Percentiles rank a stretch among this genome's conserved stretches.
These are phyloP conservation scores for Antechinus flavipes DNA, from an alignment of 2,113 vertebrate genomes.

Conservation along the genomic window DNA sequence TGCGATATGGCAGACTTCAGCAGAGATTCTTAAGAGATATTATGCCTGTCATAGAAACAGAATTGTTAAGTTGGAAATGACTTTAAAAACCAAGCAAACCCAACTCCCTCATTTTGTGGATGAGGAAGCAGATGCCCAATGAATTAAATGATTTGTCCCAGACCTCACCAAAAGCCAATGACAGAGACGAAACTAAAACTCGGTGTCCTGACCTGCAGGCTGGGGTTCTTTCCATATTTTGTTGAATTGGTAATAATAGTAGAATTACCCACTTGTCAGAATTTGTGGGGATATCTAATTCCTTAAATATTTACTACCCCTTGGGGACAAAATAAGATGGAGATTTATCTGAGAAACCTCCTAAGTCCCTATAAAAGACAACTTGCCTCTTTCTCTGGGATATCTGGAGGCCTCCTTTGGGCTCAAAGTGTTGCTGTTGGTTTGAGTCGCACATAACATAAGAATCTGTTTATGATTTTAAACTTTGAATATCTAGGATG, in stretches of 20 bases:
- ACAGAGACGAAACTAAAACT: background rate
- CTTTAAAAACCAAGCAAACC: background rate
- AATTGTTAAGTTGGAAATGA: background rate
- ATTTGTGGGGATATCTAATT: background rate
- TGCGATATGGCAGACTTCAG: slow-evolving; percentile 48
- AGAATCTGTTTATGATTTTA: background rate
- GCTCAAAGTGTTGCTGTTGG: background rate
- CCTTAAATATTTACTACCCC: slow-evolving; percentile 22
- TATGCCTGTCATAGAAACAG: background rate
- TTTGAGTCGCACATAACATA: background rate
- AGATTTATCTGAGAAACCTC: background rate
- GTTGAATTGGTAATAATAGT: background rate
- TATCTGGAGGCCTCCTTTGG: background rate
- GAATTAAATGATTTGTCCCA: background rate
- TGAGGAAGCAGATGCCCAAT: background rate
- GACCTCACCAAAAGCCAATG: background rate
- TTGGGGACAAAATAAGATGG: background rate
- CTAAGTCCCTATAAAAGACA: background rate
- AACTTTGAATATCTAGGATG: background rate
- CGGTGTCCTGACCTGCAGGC: background rate
- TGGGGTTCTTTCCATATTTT: background rate
- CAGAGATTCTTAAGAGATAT: background rate
- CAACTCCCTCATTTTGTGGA: background rate
- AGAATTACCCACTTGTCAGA: background rate
- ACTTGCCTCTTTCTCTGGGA: background rate